Base-by-base conservation (phyloP, 2,113 vertebrate genomes). In the Rhynchopsitta pachyrhyncha region DNA sequence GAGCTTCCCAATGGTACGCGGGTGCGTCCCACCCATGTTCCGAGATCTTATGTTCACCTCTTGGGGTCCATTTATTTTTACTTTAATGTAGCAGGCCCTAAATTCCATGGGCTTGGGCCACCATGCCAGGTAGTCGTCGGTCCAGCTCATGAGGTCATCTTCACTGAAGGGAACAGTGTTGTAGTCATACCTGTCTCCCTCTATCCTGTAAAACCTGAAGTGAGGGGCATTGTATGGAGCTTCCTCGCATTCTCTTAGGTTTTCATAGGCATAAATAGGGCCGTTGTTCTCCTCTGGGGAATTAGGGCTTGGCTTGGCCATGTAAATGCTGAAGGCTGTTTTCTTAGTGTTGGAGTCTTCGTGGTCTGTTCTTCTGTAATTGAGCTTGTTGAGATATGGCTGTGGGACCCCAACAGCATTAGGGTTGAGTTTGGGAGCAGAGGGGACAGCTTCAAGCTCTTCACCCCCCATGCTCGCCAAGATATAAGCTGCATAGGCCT, bases 21-120 rank as follows among this genome's bases (percentile, higher is more conserved):
- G 99, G 69, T 99, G 99, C 0, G 99, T 99, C 74, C 99, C 99
- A 4, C 99, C 99, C 98, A 98, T 99, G 97, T 99, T 99, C 9
- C 98, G 98, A 31, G 99, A 99, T 11, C 99, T 98, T n/a, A 99
- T 95, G 2, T 99, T 99, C 67, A 99, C 98, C 96, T 99, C 99
- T 33, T 99, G 97, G 4, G 98, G 98, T 11, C 98, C 98, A 0
- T 97, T 98, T 18, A 99, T 97, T 97, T 98, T 99, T 37, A 99
- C 98, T 95, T 99, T 99, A 52, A 99, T 98, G 84, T 98, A 99
- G 93, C 99, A 99, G 42, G 99, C 99, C n/a, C 99, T 97, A 92
- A 99, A 99, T 93, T 99, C 99, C 98, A 99, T 98, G 7, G 99
- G 99, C 73, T 99, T 99, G 27, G 99, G 99, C 99, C 99, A 99